Base-by-base conservation (phyloP, 2,113 vertebrate genomes). In the Tauraco erythrolophus region DNA sequence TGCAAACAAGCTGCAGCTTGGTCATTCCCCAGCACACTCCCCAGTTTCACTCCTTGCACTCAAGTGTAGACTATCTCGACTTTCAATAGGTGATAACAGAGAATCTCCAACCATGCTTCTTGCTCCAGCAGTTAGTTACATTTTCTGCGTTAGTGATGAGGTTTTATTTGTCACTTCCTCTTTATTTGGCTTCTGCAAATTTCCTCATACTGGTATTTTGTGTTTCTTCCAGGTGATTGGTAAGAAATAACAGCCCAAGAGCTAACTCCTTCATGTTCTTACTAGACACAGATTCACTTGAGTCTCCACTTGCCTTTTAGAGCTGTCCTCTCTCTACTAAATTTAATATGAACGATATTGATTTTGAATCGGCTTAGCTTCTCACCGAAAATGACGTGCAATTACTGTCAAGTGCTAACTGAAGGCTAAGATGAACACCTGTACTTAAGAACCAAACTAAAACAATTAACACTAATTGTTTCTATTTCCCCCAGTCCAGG, bases 391-490 rank as follows among this genome's bases (percentile, higher is more conserved):
- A 89, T 58, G 64, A 78, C 4, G 0, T 17, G 65, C 84, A 93
- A 91, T 96, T 95, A 95, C 77, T 92, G 92, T 72, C 88, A 92
- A 88, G 56, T 45, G 37, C 24, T 62, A 93, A 94, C n/a, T 2
- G 1, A 92, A 82, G 65, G 77, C 74, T n/a, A 87, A 94, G 24
- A 92, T 37, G 69, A 96, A 91, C 87, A 93, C 31, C 41, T 84
- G 64, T 84, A 92, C 74, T 94, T 84, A 93, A 72, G 84, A 96
- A 60, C 39, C 23, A 45, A 95, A 93, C 74, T 41, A 45, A 81
- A 95, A 84, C 72, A 96, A 93, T 84, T 92, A 96, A 84, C 81
- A 91, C 33, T 79, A 94, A 85, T 87, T 64, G 77, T 62, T 97
- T 84, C 91, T 88, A 61, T 69, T 92, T 84, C 77, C 45, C 61